Evolutionary conservation across 2,797 vertebrate species (phyloP), one percentile per base, ranked within the genome.

Genomic region (Champsocephalus esox): DNA sequence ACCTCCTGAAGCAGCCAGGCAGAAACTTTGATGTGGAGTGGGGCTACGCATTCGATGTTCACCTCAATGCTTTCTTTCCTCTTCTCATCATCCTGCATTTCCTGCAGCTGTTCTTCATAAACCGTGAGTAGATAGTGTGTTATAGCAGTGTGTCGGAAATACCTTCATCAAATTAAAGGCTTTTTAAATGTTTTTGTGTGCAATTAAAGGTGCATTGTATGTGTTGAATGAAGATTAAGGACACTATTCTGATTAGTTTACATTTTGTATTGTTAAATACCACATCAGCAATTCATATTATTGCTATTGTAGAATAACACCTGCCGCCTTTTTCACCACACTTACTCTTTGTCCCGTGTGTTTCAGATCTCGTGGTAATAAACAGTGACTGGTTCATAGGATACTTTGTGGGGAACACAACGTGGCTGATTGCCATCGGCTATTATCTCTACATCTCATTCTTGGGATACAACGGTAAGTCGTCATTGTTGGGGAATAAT

Each of bases 401-500:
- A 6, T 97, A 96, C 89, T 96, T 98, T 81, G 93, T 98, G 19
- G 98, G 98, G 12, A 99, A 99, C 79, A 98, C 96, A 0, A 77
- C 99, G 66, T 99, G 98, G 98, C 88, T 99, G 73, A 93, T 97
- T 64, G 96, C 98, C 14, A 97, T 99, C 0, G 90, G 98, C 79
- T 99, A 99, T 88, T 99, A 99, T 81, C 93, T 99, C 82, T 99
- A 99, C 32, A 97, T 99, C 88, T 99, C 98, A 41, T 99, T 99
- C 91, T 93, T 99, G 44, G 98, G 98, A 24, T 99, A 99, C 88
- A 99, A 95, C 10, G 97, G 98, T 99, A 84, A 96, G 97, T 66
- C 28, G 6, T 3, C 4, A 28, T 28, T 28, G 4, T 28, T 4
- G 28, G 28, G 28, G 28, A 28, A 28, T 28, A 4, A 28, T 4